A percentile compares a stretch with the other conserved stretches of the same genome.
These are phyloP conservation scores for Eleutherodactylus coqui DNA, from an alignment of 2,797 vertebrate genomes.

Conservation along the genomic window DNA sequence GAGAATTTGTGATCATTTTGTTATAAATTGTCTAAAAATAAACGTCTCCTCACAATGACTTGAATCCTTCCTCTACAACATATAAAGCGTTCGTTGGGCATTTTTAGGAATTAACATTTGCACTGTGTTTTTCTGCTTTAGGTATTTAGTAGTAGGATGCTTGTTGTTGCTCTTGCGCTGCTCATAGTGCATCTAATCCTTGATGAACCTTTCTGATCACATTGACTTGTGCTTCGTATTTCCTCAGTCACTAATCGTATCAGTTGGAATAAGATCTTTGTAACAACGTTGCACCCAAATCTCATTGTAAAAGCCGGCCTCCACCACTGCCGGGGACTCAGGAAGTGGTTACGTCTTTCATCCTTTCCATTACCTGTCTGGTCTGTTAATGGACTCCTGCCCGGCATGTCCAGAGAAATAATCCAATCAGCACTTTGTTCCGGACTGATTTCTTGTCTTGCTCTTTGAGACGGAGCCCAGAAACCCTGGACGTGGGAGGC, in stretches of 20 bases:
- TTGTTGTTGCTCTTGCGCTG: neutral
- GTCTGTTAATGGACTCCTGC: conserved; percentile 23
- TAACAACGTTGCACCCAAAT: conserved; percentile 14
- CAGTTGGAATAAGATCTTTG: neutral
- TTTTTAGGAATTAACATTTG: too few species aligned
- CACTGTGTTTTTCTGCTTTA: neutral
- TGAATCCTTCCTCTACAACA: too few species aligned
- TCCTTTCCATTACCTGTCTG: conserved; percentile 54
- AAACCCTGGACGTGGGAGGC: conserved; percentile 9
- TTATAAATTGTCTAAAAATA: too few species aligned
- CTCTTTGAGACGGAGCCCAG: conserved; percentile 6
- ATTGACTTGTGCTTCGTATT: neutral
- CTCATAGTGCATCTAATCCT: neutral
- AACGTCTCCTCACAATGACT: too few species aligned
- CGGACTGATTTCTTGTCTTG: neutral
- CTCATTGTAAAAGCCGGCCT: neutral
- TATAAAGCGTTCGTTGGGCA: too few species aligned
- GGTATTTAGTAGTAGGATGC: too few species aligned
- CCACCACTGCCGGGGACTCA: neutral
- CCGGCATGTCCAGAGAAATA: conserved; percentile 14
- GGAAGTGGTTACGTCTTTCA: conserved; percentile 24
- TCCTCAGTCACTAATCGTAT: conserved; percentile 2
- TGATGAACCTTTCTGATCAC: neutral
- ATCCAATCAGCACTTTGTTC: conserved; percentile 18
- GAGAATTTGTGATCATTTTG: too few species aligned